A percentile compares a stretch with the other conserved stretches of the same genome.
These are phyloP conservation scores for Alethe castanea DNA, from an alignment of 2,113 vertebrate genomes.

Conservation along the genomic window DNA sequence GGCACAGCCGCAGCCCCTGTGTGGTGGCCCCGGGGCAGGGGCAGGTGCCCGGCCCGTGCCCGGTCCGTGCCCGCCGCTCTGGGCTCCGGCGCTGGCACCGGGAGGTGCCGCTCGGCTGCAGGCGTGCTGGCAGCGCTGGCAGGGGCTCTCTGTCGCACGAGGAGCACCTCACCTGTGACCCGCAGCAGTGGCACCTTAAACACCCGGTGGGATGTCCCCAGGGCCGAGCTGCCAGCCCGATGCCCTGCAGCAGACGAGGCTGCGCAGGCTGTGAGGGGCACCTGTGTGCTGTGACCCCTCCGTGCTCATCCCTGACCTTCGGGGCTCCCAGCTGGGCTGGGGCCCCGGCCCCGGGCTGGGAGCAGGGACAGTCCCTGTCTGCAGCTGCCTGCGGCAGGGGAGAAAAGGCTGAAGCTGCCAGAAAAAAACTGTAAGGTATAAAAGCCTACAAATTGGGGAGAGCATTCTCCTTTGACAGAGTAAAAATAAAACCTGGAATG, in stretches of 20 bases:
- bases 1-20: neutral
- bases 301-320: neutral
- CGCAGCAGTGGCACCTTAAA: accelerated
- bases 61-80: neutral
- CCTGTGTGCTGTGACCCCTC: accelerated
- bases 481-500: slow-evolving; percentile 58
- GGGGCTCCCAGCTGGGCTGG: neutral
- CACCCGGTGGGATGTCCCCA: accelerated
- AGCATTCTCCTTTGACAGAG: slow-evolving; percentile 49
- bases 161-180: neutral
- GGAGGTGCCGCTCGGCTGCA: neutral
- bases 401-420: neutral
- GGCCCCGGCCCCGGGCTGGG: accelerated
- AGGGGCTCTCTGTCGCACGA: neutral
- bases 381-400: neutral
- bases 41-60: neutral
- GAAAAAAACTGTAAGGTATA: neutral
- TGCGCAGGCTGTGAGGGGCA: accelerated
- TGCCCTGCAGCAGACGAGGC: accelerated
- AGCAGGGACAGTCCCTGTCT: neutral
- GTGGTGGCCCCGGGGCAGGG: neutral
- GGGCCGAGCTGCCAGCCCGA: neutral
- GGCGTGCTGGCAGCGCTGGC: neutral
- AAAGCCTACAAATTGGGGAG: neutral
- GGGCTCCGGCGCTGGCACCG: neutral